Base-by-base conservation (phyloP, 64 coral and sea anemone species). In the Orbicella faveolata region DNA sequence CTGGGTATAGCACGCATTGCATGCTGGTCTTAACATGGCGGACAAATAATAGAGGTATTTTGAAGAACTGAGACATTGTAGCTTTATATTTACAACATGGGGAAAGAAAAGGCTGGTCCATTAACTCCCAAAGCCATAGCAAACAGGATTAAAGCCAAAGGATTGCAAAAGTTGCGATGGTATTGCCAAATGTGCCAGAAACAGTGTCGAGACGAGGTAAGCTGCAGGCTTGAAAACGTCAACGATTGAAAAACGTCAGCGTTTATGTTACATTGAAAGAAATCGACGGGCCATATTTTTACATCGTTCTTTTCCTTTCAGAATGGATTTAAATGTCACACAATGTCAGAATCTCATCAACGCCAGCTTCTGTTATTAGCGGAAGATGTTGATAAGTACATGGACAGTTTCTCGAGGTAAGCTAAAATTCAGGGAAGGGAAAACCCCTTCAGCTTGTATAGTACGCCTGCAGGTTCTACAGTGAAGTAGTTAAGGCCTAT, bases 141-240 rank as follows among this genome's bases (percentile, higher is more conserved):
- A 35, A 98, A 98, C 44, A 94, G 93, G 67, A 98, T 98, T 39
- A 98, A 98, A 36, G 93, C 93, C 1, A 98, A 95, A 95, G 93
- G 96, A n/a, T 79, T 98, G 19, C 96, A 98, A 85, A 98, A 98
- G 79, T 64, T 98, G 30, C 93, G 96, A 41, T 98, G 96, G 96
- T 98, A 90, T 98, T 95, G 96, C 93, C 96, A 98, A 72, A 98
- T 98, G 96, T 98, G 93, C 69, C 96, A 98, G 20, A 98, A 98
- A 83, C 93, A 98, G 62, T 95, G 96, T 44, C 82, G 96, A 90
- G 93, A 98, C 53, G 96, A 98, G 93, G 96, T 92, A 80, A 30
- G 61, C 59, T 63, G 14, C 44, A 6, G 19, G 2, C 9, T 52
- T 54, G 21, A 12, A 16, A 34, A 79, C 12, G 30, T 30, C 30